Conservation (phyloP, 2,113 vertebrate genomes). For the Perccottus glenii region DNA sequence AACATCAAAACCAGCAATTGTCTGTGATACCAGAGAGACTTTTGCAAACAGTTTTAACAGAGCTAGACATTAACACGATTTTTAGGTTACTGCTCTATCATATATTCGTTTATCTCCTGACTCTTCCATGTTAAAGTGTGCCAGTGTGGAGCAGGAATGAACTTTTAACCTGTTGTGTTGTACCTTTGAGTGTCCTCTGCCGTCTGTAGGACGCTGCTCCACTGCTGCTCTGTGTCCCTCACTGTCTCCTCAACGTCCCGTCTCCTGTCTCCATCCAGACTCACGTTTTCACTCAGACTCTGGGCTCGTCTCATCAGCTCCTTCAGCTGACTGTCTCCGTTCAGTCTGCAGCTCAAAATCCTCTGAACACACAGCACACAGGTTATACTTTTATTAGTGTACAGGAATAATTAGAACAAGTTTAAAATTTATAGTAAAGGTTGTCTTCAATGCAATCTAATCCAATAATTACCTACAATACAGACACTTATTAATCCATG, state of each 20-base stretch:
- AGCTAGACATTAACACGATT: too few relatives aligned
- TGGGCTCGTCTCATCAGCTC: constrained; percentile 60
- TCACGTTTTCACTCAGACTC: constrained; percentile 52
- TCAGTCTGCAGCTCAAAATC: constrained; percentile 55
- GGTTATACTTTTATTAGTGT: background rate
- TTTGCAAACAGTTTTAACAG: too few relatives aligned
- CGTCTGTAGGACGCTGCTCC: constrained; percentile 43
- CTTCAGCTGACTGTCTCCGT: constrained; percentile 58
- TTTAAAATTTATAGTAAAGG: too few relatives aligned
- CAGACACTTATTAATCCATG: too few relatives aligned
- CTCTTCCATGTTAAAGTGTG: too few relatives aligned
- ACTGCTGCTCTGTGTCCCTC: constrained; percentile 51
- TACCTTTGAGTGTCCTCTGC: constrained; percentile 72
- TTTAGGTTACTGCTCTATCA: too few relatives aligned
- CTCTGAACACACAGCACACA: constrained; percentile 43
- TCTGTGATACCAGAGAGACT: too few relatives aligned
- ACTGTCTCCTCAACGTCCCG: constrained; percentile 45
- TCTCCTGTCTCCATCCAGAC: constrained; percentile 59
- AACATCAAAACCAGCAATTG: too few relatives aligned
- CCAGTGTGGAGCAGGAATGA: background rate
- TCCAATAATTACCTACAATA: too few relatives aligned
- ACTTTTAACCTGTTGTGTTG: accelerated
- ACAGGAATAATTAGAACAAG: too few relatives aligned
- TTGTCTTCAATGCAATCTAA: too few relatives aligned
- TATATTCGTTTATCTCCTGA: too few relatives aligned